A percentile compares a stretch with the other conserved stretches of the same genome.
Evolutionary conservation across 2,797 vertebrate genomes (phyloP).

Genomic region (Propithecus deckenii): DNA sequence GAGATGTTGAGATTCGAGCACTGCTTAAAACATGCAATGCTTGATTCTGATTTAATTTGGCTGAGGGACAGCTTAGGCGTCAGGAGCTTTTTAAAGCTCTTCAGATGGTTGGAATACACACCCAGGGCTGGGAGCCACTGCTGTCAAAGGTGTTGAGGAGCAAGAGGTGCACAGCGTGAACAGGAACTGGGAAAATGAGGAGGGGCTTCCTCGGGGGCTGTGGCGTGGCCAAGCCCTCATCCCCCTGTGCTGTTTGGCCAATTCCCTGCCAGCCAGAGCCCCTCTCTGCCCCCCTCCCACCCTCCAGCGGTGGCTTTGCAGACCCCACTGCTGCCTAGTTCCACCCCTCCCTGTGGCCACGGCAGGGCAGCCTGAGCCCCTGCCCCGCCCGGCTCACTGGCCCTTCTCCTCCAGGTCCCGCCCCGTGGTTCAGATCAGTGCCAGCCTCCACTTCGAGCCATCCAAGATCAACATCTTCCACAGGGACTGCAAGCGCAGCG

Average conservation of each 20-base stretch:
- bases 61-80: background rate
- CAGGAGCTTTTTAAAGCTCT: background rate
- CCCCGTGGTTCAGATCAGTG: slow-evolving; percentile 91
- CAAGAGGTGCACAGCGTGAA: no score
- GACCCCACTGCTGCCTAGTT: background rate
- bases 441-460: slow-evolving; percentile 93
- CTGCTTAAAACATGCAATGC: background rate
- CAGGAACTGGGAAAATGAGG: background rate
- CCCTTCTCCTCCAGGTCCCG: slow-evolving; percentile 88
- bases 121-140: background rate
- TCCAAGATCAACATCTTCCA: slow-evolving; percentile 97
- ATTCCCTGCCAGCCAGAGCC: background rate
- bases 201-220: accelerated
- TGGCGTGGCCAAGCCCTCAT: background rate
- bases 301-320: background rate
- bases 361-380: background rate
- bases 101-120: background rate
- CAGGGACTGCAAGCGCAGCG: slow-evolving; percentile 94
- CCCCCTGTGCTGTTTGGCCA: background rate
- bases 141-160: background rate
- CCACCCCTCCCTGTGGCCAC: background rate
- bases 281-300: background rate
- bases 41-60: background rate
- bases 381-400: background rate
- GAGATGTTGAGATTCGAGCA: background rate